Percentiles rank a stretch among this genome's conserved stretches.
Conservation (phyloP, 2,797 vertebrate genomes). For the Mormyrops attenuatus region DNA sequence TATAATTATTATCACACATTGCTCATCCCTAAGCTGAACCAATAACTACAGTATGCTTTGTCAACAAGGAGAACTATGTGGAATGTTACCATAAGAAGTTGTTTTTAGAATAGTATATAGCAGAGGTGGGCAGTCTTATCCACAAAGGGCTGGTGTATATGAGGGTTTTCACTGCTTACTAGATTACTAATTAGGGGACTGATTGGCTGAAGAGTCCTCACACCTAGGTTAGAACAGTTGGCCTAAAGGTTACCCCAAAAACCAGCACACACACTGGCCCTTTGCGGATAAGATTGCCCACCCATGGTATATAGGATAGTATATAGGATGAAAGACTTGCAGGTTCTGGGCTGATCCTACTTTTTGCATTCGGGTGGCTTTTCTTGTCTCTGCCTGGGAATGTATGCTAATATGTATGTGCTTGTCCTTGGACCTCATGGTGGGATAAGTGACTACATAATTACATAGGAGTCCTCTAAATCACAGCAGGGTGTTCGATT, state of each 20-base stretch:
- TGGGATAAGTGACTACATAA: neutral
- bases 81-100: neutral
- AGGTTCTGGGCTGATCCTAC: neutral
- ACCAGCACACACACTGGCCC: no score
- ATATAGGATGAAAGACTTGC: neutral
- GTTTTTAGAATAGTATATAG: neutral
- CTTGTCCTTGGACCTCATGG: neutral
- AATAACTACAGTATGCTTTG: neutral
- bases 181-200: no score
- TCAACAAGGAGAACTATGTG: neutral
- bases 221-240: no score
- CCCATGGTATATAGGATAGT: no score
- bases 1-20: neutral
- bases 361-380: neutral
- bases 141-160: no score
- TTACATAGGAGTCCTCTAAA: neutral
- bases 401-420: neutral
- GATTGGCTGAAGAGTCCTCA: no score
- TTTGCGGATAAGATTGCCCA: no score
- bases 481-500: neutral
- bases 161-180: no score
- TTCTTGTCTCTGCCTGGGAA: neutral
- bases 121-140: no score
- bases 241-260: no score
- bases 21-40: neutral